Conservation (phyloP, 2,888 invertebrate genomes). For the Spicauda simplicius region DNA sequence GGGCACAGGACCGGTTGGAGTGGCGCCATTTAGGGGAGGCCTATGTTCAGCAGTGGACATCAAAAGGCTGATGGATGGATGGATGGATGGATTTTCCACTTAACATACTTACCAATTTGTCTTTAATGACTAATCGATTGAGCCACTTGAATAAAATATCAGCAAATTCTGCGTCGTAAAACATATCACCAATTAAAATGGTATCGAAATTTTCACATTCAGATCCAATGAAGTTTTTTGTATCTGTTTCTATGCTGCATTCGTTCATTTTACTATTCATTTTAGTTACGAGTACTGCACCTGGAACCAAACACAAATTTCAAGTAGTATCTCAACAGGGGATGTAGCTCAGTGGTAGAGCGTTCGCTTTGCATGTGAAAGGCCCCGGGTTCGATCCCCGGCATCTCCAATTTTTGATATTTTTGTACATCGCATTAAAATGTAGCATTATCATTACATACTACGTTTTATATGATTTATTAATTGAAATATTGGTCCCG, state of each 20-base stretch:
- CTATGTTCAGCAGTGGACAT: too few species aligned
- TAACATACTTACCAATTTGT: slow-evolving; percentile 57
- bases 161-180: slow-evolving; percentile 87
- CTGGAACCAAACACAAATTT: slow-evolving; percentile 60
- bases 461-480: too few species aligned
- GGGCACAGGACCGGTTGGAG: too few species aligned
- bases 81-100: too few species aligned
- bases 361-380: slow-evolving; percentile 99
- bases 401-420: slow-evolving; percentile 88
- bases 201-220: slow-evolving; percentile 75
- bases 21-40: too few species aligned
- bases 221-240: slow-evolving; percentile 73
- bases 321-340: slow-evolving; percentile 56
- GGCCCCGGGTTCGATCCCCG: slow-evolving; percentile 99
- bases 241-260: slow-evolving; percentile 62
- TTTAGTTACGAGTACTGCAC: slow-evolving; percentile 73
- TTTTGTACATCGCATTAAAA: neutral
- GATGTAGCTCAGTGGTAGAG: slow-evolving; percentile 99
- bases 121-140: slow-evolving; percentile 52
- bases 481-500: too few species aligned
- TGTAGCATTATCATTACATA: too few species aligned
- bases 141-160: slow-evolving; percentile 83
- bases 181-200: slow-evolving; percentile 88
- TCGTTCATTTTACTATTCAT: slow-evolving; percentile 82
- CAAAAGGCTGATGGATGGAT: too few species aligned